phyloP scores from a whole-genome alignment of 2,888 invertebrate species.

The Thalpophila matura region DNA sequence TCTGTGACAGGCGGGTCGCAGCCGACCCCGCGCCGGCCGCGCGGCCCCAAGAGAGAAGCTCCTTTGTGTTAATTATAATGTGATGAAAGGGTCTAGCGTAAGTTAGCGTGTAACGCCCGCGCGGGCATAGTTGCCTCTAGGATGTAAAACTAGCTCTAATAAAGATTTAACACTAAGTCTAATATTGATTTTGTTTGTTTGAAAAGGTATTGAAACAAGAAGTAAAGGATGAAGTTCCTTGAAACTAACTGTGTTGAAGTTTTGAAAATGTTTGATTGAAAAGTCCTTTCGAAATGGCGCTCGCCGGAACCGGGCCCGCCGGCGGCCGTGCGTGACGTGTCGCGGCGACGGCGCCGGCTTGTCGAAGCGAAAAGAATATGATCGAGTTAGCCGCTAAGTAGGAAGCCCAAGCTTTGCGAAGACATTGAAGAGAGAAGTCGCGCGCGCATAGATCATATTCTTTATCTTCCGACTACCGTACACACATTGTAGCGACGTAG shows the following conservation, averaged over 20 bases:
- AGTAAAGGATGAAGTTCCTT: slow-evolving; percentile 94
- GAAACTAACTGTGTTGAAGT: slow-evolving; percentile 90
- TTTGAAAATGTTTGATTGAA: slow-evolving; percentile 90
- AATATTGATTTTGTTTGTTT: slow-evolving; percentile 95
- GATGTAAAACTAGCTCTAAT: slow-evolving; percentile 87
- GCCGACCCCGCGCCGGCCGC: slow-evolving; percentile 55
- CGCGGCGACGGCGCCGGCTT: slow-evolving; percentile 78
- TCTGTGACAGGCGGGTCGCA: slow-evolving; percentile 55
- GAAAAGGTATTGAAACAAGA: slow-evolving; percentile 96
- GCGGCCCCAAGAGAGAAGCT: slow-evolving; percentile 63
- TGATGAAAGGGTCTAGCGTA: slow-evolving; percentile 80
- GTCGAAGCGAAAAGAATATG: slow-evolving; percentile 89
- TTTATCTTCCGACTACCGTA: slow-evolving; percentile 75
- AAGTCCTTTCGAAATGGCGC: slow-evolving; percentile 85
- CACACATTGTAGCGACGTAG: slow-evolving; percentile 64
- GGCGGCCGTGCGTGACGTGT: slow-evolving; percentile 73
- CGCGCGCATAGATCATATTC: slow-evolving; percentile 85
- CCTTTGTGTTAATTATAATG: slow-evolving; percentile 61
- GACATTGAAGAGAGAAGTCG: slow-evolving; percentile 81
- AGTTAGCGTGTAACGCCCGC: slow-evolving; percentile 82
- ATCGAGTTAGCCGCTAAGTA: slow-evolving; percentile 78
- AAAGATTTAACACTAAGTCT: slow-evolving; percentile 90
- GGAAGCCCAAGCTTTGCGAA: slow-evolving; percentile 80
- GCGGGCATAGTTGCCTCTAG: slow-evolving; percentile 83
- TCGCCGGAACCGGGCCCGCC: slow-evolving; percentile 82